Evolutionary conservation across 2,113 vertebrate genomes (phyloP), one percentile per base, ranked within the genome.

Genomic region (Ophiodon elongatus): DNA sequence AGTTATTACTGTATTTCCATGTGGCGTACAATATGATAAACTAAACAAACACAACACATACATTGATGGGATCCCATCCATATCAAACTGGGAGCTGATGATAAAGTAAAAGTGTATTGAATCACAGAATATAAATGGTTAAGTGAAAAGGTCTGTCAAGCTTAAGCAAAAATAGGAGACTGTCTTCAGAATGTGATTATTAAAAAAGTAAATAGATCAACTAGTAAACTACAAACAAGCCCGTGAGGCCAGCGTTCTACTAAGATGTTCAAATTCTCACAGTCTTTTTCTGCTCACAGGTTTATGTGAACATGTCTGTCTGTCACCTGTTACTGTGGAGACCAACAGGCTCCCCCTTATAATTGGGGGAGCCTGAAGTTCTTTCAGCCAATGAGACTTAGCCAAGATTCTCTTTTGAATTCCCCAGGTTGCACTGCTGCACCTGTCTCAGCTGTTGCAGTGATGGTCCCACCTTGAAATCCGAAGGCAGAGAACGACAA

Each of bases 391-490:
- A 66, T 84, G 33, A 90, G 65, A 91, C 69, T 75, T 31, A 75
- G 39, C 29, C 63, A 29, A 37, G 33, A 59, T 78, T 82, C 86
- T 85, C 67, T 83, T 78, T 84, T 89, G 25, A 37, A 75, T 90
- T 82, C 52, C 67, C 50, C 78, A 83, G 83, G 72, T 89, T 64
- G 57, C 85, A 62, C 43, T n/a, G 62, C 73, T 74, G 85, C 89
- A 76, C 70, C 83, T 70, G 59, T 63, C 82, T 52, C 79, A 54
- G 65, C 76, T 66, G 73, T 73, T 79, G 65, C 67, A 73, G 82
- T 67, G 81, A 93, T 83, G 84, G 69, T 76, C 52, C 69, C 50
- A 52, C 54, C 69, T 64, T 93, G 86, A 93, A 83, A 73, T 80
- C 74, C 2, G 15, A 43, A 62, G 50, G 23, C n/a, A 60, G 57